Evolutionary conservation across 1,140 invertebrate species (phyloP).

Genomic region (Helicoverpa zea): DNA sequence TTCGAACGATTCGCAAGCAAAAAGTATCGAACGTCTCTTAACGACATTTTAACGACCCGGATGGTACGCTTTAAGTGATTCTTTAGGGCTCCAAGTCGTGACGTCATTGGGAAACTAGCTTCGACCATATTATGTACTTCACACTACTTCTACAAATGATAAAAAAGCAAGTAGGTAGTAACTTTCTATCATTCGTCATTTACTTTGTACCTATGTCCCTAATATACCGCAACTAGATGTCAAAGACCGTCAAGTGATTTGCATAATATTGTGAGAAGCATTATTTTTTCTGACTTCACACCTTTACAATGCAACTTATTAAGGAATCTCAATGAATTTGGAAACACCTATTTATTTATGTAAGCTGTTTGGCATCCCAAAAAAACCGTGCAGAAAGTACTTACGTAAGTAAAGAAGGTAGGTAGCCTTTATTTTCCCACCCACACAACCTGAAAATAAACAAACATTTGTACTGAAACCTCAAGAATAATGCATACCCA

Average conservation of each 20-base stretch:
- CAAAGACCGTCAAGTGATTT: no score
- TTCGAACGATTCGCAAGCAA: background rate
- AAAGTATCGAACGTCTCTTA: conserved; percentile 36
- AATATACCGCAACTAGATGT: no score
- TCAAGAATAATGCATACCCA: background rate
- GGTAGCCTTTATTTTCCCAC: background rate
- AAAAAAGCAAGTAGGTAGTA: no score
- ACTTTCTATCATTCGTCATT: no score
- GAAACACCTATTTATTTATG: no score
- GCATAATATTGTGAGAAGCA: no score
- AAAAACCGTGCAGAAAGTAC: background rate
- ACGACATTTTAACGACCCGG: conserved; percentile 39
- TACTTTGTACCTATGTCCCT: no score
- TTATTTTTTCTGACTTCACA: no score
- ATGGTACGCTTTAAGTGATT: conserved; percentile 31
- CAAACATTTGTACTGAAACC: background rate
- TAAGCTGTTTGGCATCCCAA: background rate
- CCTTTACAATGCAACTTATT: no score
- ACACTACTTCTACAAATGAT: no score
- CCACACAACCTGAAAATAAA: background rate
- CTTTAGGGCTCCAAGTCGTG: conserved; percentile 6
- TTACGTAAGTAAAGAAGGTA: background rate
- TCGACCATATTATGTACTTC: background rate
- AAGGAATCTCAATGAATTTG: no score
- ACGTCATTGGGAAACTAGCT: background rate